A percentile compares a stretch with the other conserved stretches of the same genome.
Conservation (phyloP, 2,888 invertebrate species). For the Machimus rusticus region DNA sequence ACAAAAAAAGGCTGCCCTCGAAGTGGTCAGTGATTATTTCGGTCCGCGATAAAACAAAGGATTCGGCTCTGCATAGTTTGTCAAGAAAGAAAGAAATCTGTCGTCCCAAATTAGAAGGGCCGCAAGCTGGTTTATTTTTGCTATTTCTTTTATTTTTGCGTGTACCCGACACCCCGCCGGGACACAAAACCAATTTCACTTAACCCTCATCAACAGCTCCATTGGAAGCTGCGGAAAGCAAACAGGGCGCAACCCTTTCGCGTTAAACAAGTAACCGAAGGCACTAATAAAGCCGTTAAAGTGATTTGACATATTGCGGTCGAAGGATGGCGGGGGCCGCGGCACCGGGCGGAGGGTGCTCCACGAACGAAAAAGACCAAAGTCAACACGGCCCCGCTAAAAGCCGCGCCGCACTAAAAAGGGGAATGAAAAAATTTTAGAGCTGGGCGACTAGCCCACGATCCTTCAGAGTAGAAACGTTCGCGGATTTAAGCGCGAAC, state of each 20-base stretch:
- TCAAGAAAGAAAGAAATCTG: not conserved
- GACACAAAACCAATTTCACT: constrained; percentile 37
- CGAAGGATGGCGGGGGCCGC: not conserved
- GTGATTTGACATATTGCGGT: constrained; percentile 38
- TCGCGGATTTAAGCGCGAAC: constrained; percentile 45
- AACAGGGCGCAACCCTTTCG: constrained; percentile 32
- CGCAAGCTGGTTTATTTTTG: not conserved
- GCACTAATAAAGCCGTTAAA: constrained; percentile 38
- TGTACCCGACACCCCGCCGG: not conserved
- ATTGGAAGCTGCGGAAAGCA: constrained; percentile 20
- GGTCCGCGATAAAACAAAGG: not conserved
- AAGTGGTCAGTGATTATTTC: not conserved
- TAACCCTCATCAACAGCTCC: constrained; percentile 35
- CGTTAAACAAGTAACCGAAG: constrained; percentile 28
- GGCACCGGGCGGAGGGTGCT: not conserved
- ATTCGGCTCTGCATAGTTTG: not conserved
- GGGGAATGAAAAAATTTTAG: not conserved
- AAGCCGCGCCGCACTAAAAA: not conserved
- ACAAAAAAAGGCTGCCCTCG: not conserved
- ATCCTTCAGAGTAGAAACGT: constrained; percentile 29
- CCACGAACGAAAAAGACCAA: not conserved
- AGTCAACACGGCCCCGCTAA: not conserved
- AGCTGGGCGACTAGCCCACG: constrained; percentile 7
- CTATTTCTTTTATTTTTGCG: not conserved
- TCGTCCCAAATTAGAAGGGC: not conserved